Evolutionary conservation across 37 sponge, comb jelly and placozoan genomes (phyloP).

Genomic region (Axinella damicornis): DNA sequence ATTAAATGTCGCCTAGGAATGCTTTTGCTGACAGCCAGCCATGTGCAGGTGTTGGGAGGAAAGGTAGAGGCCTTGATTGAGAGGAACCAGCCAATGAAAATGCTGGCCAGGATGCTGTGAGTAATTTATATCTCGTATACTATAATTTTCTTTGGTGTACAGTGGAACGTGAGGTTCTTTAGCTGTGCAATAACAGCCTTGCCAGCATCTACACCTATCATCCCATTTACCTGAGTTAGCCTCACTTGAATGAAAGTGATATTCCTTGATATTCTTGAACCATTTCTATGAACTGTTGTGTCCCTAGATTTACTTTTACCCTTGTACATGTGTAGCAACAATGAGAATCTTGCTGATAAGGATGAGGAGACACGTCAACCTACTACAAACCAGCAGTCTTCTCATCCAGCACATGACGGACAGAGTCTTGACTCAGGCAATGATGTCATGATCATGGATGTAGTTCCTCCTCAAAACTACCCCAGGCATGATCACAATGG

Average conservation of each 20-base stretch:
- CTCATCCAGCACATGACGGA: not conserved
- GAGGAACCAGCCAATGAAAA: conserved; percentile 22
- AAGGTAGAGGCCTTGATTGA: conserved; percentile 47
- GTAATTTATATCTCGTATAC: not conserved
- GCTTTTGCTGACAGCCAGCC: conserved; percentile 41
- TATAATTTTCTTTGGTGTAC: too few species aligned
- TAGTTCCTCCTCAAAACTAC: too few species aligned
- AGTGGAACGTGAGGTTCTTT: too few species aligned
- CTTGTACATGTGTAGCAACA: not conserved
- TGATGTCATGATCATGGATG: too few species aligned
- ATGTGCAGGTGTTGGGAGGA: conserved; percentile 64
- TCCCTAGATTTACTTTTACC: not conserved
- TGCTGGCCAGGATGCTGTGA: conserved; percentile 62
- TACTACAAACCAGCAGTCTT: not conserved
- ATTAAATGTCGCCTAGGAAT: conserved; percentile 48
- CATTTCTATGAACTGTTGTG: too few species aligned
- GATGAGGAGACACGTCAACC: not conserved
- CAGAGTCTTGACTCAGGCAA: not conserved
- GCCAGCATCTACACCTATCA: too few species aligned
- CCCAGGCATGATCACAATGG: too few species aligned
- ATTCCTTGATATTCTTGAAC: too few species aligned
- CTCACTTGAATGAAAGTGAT: too few species aligned
- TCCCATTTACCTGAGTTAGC: too few species aligned
- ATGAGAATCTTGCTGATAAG: not conserved
- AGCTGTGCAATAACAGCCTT: too few species aligned